A percentile compares a stretch with the other conserved stretches of the same genome.
Evolutionary conservation across 1,140 invertebrate genomes (phyloP).

Genomic region (Calosoma granatense): DNA sequence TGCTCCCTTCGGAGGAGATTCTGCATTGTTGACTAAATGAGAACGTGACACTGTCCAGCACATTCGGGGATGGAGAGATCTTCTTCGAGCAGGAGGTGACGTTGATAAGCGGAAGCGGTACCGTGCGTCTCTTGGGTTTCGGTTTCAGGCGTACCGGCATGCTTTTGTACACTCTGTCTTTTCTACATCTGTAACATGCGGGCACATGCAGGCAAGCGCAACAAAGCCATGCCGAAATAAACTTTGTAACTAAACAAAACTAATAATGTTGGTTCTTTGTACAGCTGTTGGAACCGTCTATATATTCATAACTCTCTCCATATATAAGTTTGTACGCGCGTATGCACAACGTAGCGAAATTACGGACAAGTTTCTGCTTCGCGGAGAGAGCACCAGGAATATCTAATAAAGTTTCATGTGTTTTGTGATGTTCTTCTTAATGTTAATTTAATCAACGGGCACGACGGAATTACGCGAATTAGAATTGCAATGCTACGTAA

Average conservation of each 20-base stretch:
- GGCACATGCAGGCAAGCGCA: not conserved
- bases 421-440: not conserved
- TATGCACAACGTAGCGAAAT: not conserved
- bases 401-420: not conserved
- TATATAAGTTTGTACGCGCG: not conserved
- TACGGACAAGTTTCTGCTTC: not conserved
- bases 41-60: constrained; percentile 28
- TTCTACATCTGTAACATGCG: constrained; percentile 30
- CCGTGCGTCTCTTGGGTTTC: constrained; percentile 19
- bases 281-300: not conserved
- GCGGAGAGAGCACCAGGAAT: not conserved
- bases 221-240: constrained; percentile 13
- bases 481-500: no score
- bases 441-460: not conserved
- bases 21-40: constrained; percentile 27
- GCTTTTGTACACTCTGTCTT: constrained; percentile 24
- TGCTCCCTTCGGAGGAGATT: constrained; percentile 15
- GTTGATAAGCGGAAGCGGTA: not conserved
- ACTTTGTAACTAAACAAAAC: not conserved
- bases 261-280: not conserved
- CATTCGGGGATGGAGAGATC: constrained; percentile 10
- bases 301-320: not conserved
- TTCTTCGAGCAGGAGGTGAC: not conserved
- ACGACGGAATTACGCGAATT: not conserved
- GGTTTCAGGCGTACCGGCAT: constrained; percentile 17